Conservation (phyloP, 1,140 invertebrate genomes). For the Sycophaga agraensis region DNA sequence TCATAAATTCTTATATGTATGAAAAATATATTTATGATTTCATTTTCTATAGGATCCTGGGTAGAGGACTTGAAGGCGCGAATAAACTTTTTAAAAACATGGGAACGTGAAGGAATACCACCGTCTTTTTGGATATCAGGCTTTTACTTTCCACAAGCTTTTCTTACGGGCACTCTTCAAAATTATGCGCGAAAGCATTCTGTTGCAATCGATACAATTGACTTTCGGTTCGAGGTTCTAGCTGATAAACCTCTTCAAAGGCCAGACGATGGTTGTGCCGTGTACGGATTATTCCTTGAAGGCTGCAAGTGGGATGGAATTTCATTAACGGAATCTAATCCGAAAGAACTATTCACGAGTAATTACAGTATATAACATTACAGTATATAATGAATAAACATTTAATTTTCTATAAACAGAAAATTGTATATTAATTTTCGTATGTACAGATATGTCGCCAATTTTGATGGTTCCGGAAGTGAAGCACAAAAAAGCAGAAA, state of each 20-base stretch:
- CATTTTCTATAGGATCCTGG: constrained; percentile 63
- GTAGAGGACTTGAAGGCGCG: constrained; percentile 62
- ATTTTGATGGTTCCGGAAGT: constrained; percentile 65
- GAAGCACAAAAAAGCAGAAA: constrained; percentile 48
- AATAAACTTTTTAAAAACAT: constrained; percentile 67
- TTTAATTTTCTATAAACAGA: not conserved
- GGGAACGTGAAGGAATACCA: constrained; percentile 72
- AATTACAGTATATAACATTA: not conserved
- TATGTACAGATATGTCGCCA: constrained; percentile 64
- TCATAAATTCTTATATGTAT: no score
- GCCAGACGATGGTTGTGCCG: constrained; percentile 69
- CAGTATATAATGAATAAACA: no score
- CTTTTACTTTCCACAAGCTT: constrained; percentile 84
- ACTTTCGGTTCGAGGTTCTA: constrained; percentile 69
- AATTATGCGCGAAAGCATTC: constrained; percentile 77
- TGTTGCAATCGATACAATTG: constrained; percentile 76
- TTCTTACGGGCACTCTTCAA: constrained; percentile 80
- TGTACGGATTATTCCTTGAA: constrained; percentile 74
- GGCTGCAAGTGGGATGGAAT: constrained; percentile 69
- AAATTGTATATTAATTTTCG: not conserved
- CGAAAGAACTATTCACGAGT: constrained; percentile 69
- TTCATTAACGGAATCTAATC: constrained; percentile 61
- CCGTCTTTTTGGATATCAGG: constrained; percentile 81
- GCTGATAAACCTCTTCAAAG: constrained; percentile 49
- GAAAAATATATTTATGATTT: no score